These are phyloP conservation scores for Vanessa tameamea DNA, from an alignment of 1,140 invertebrate species.

Conservation along the genomic window DNA sequence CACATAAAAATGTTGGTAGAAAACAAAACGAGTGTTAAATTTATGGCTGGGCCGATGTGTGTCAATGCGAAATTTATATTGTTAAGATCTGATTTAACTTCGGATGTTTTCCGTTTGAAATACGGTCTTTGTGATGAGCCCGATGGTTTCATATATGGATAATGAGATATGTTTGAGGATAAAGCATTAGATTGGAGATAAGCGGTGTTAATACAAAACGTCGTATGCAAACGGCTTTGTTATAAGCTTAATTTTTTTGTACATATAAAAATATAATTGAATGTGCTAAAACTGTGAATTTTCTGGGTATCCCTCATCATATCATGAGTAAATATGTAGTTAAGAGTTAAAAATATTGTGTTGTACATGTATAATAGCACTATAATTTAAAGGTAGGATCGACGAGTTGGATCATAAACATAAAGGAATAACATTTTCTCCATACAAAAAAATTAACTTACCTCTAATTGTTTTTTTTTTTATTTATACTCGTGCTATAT, in stretches of 20 bases:
- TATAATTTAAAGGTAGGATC: no score
- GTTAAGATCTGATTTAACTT: slow-evolving; percentile 66
- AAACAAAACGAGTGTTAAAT: slow-evolving; percentile 75
- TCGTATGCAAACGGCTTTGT: background rate
- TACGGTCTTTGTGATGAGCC: slow-evolving; percentile 64
- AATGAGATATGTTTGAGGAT: slow-evolving; percentile 51
- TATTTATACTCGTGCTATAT: no score
- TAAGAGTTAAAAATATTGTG: no score
- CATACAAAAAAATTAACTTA: no score
- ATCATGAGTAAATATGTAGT: no score
- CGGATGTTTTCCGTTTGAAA: slow-evolving; percentile 65
- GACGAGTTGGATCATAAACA: no score
- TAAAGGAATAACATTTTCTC: no score
- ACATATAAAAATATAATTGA: no score
- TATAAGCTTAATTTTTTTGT: background rate
- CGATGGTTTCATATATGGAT: slow-evolving; percentile 53
- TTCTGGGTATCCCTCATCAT: no score
- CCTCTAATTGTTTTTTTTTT: no score
- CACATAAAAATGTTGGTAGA: slow-evolving; percentile 76
- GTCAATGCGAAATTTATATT: slow-evolving; percentile 77
- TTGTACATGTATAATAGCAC: no score
- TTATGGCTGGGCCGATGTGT: slow-evolving; percentile 74
- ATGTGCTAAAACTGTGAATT: no score
- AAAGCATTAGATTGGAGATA: slow-evolving; percentile 34
- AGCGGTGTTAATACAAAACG: slow-evolving; percentile 19